Base-by-base conservation (phyloP, 2,888 invertebrate species). In the Pyrrhia umbra region DNA sequence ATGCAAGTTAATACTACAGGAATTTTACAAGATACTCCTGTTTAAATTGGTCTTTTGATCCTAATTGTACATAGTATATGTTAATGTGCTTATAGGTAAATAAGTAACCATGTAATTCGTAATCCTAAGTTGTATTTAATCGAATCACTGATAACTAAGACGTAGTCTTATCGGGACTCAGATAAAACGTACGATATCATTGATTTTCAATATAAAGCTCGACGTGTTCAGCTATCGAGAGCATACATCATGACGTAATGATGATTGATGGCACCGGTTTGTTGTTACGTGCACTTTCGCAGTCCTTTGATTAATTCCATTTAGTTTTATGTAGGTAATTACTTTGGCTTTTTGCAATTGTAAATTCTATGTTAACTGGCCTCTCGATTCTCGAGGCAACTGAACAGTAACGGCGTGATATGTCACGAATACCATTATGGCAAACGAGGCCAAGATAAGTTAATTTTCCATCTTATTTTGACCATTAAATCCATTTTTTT, bases 401-500 rank as follows among this genome's bases (percentile, higher is more conserved):
- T 54, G 70, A 58, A 55, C 50, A 9, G 50, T 39, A 52, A 54
- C 45, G 49, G 57, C 75, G 77, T 77, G 72, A 75, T 73, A 81
- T 68, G 72, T 54, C 75, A 81, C 65, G 56, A 68, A 68, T 68
- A 52, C 63, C 61, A 64, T 61, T 56, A 50, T 39, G 49, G 21
- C 47, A 20, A n/a, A n/a, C 49, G 51, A 77, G 66, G 66, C 20
- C 71, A 23, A 55, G 20, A 27, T 57, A 43, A 54, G 13, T 46
- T 21, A 20, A 60, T 50, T 59, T 59, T 45, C 16, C 40, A 20
- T 34, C 15, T 30, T 23, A 25, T 68, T 57, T 57, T 20, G 39
- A 16, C 34, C 30, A 50, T 47, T 46, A 50, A 37, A 45, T 16
- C 21, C 20, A 18, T 3, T 20, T 37, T 27, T 61, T 8, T 34